Evolutionary conservation across 1,140 invertebrate species (phyloP).

Genomic region (Drosophila saltans): DNA sequence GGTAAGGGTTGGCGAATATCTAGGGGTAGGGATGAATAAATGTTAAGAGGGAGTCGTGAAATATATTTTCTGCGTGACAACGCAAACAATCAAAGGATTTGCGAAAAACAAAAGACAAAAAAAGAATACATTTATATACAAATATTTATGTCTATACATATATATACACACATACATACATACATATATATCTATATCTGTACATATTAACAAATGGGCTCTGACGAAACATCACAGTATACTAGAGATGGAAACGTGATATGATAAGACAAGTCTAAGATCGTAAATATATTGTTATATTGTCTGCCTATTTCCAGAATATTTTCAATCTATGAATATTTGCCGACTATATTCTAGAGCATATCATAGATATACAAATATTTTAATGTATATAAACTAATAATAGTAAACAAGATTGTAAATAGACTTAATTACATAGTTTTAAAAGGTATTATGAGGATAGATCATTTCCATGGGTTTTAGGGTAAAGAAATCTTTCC

Average conservation of each 20-base stretch:
- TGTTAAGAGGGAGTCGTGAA: slow-evolving; percentile 24
- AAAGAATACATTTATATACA: slow-evolving; percentile 23
- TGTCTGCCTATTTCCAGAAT: not conserved
- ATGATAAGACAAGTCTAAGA: not conserved
- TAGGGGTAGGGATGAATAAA: not conserved
- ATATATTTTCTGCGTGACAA: slow-evolving; percentile 68
- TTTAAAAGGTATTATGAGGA: no score
- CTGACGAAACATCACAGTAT: slow-evolving; percentile 5
- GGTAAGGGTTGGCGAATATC: not conserved
- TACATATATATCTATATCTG: not conserved
- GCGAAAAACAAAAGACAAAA: slow-evolving; percentile 58
- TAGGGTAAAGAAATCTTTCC: not conserved
- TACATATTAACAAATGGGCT: slow-evolving; percentile 17
- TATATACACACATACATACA: slow-evolving; percentile 18
- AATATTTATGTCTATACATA: slow-evolving; percentile 17
- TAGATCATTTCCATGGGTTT: no score
- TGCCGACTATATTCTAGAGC: no score
- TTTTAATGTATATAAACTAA: no score
- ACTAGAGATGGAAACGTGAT: slow-evolving; percentile 21
- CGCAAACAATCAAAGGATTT: slow-evolving; percentile 80
- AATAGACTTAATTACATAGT: no score
- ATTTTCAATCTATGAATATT: no score
- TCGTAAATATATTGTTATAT: not conserved
- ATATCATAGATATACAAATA: no score
- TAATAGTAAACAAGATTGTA: no score